Conservation (phyloP, 2,113 vertebrate species). For the Eretmochelys imbricata region DNA sequence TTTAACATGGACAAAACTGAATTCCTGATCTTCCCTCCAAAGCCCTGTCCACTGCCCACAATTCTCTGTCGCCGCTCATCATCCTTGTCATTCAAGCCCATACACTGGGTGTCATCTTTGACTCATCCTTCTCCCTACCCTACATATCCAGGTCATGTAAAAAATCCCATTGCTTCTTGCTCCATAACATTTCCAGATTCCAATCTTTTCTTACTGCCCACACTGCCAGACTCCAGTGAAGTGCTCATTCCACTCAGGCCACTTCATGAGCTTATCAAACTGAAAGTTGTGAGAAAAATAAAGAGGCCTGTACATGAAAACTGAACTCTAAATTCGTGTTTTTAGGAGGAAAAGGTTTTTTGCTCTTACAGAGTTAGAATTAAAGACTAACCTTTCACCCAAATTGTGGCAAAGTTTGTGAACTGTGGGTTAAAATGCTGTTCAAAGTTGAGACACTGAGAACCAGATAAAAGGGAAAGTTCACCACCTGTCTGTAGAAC, state of each 20-base stretch:
- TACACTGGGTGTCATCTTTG: neutral
- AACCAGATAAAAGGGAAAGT: constrained; percentile 53
- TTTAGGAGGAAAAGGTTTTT: neutral
- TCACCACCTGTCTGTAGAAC: neutral
- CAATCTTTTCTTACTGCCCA: neutral
- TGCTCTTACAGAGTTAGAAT: neutral
- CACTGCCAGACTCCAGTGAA: neutral
- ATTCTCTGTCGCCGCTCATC: neutral
- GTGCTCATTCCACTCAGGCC: neutral
- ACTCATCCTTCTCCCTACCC: neutral
- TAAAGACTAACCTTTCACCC: constrained; percentile 25
- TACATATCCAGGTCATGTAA: neutral
- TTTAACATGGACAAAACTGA: neutral
- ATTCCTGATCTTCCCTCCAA: neutral
- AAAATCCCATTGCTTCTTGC: neutral
- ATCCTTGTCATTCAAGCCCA: accelerated
- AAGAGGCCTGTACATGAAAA: neutral
- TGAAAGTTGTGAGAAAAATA: neutral
- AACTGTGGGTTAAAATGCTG: constrained; percentile 32
- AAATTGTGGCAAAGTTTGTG: neutral
- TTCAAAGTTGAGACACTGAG: constrained; percentile 48
- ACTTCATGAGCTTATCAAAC: neutral
- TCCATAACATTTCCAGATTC: neutral
- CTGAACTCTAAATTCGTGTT: neutral
- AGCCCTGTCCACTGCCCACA: neutral